Conservation (phyloP, 2,888 invertebrate species). For the Theodoxus fluviatilis region DNA sequence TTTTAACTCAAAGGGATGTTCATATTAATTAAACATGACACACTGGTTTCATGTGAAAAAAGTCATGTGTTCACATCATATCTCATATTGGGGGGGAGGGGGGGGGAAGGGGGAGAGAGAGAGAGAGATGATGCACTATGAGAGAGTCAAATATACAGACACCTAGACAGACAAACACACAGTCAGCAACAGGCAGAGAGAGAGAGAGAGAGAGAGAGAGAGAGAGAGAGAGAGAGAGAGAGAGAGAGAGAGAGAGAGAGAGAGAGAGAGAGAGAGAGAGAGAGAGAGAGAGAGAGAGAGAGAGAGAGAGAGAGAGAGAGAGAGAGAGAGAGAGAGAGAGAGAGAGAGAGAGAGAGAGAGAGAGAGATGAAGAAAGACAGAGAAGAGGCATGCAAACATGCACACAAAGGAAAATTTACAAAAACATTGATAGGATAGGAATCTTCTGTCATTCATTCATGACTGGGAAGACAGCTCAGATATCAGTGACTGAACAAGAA, state of each 20-base stretch:
- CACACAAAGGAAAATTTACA: not conserved
- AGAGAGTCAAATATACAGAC: too few species aligned
- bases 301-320: not conserved
- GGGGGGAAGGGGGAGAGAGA: too few species aligned
- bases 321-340: not conserved
- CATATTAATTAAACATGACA: too few species aligned
- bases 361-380: not conserved
- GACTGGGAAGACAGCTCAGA: too few species aligned
- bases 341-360: not conserved
- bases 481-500: too few species aligned
- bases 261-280: not conserved
- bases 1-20: too few species aligned
- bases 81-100: too few species aligned
- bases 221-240: not conserved
- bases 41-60: too few species aligned
- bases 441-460: too few species aligned
- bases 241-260: not conserved
- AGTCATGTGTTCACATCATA: too few species aligned
- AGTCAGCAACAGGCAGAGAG: constrained; percentile 18
- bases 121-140: too few species aligned
- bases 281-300: constrained; percentile 14
- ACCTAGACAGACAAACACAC: constrained; percentile 14
- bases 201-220: not conserved
- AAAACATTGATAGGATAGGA: too few species aligned
- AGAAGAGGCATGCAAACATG: not conserved